Percentiles rank a stretch among this genome's conserved stretches.
Conservation (phyloP, 2,888 invertebrate species). For the Plebejus melissa region DNA sequence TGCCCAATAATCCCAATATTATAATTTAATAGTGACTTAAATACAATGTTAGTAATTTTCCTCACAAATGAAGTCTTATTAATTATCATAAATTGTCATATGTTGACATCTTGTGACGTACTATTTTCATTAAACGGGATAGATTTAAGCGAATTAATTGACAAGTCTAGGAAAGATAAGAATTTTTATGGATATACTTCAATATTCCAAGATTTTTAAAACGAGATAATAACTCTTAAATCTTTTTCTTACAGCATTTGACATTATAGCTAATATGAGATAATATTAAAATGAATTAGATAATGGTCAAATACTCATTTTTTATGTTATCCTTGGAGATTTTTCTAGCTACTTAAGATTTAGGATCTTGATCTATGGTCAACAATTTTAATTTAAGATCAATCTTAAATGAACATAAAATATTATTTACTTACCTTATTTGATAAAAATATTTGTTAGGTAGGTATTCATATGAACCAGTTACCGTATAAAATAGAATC, state of each 20-base stretch:
- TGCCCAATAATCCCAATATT: background rate
- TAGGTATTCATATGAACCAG: background rate
- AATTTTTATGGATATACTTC: background rate
- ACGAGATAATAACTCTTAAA: background rate
- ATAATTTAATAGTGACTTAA: background rate
- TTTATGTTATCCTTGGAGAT: background rate
- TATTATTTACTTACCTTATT: too few relatives aligned
- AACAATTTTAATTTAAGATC: background rate
- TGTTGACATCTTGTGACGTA: background rate
- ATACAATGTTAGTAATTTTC: background rate
- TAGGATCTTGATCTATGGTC: too few relatives aligned
- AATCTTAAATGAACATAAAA: background rate
- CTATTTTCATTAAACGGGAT: background rate
- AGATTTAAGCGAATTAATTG: background rate
- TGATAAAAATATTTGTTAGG: background rate
- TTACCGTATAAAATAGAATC: background rate
- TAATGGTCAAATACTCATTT: background rate
- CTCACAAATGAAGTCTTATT: background rate
- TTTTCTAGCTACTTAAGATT: background rate
- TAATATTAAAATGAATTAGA: background rate
- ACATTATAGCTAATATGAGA: background rate
- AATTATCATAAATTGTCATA: conserved; percentile 4
- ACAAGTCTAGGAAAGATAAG: background rate
- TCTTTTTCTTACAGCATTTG: background rate
- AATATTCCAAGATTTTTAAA: background rate